phyloP scores from a whole-genome alignment of 2,888 invertebrate species.

The Himalopsyche japonica region DNA sequence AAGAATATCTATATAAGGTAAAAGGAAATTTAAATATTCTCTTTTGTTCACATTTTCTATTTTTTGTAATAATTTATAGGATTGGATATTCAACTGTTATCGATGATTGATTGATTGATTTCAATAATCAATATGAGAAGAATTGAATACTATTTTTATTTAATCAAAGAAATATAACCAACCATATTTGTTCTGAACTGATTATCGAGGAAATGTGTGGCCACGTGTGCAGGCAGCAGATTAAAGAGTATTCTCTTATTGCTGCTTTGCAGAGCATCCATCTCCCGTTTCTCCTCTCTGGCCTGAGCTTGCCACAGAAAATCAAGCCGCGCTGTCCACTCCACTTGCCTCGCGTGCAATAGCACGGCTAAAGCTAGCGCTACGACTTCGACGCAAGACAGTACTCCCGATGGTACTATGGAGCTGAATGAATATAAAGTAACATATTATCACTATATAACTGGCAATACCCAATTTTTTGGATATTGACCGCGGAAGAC shows the following conservation, averaged over 20 bases:
- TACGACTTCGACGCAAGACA: conserved; percentile 77
- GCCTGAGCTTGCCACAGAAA: conserved; percentile 86
- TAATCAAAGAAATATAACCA: conserved; percentile 43
- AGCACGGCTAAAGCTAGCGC: conserved; percentile 83
- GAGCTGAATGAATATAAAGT: conserved; percentile 51
- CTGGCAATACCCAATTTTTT: too few relatives aligned
- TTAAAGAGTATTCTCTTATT: conserved; percentile 88
- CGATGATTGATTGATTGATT: too few relatives aligned
- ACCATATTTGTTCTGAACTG: conserved; percentile 88
- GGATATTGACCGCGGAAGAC: too few relatives aligned
- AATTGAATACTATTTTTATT: too few relatives aligned
- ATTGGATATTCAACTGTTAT: too few relatives aligned
- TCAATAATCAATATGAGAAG: too few relatives aligned
- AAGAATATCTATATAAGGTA: too few relatives aligned
- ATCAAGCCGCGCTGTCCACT: conserved; percentile 87
- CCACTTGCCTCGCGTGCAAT: conserved; percentile 81
- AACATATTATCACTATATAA: too few relatives aligned
- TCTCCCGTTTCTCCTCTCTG: conserved; percentile 87
- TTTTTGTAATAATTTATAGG: too few relatives aligned
- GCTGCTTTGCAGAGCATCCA: conserved; percentile 89
- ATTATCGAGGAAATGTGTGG: conserved; percentile 88
- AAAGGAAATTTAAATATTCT: too few relatives aligned
- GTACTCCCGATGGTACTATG: conserved; percentile 76
- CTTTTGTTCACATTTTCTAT: too few relatives aligned
- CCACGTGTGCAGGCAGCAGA: conserved; percentile 87